Conservation (phyloP, 2,888 invertebrate genomes). For the Netelia virgata region DNA sequence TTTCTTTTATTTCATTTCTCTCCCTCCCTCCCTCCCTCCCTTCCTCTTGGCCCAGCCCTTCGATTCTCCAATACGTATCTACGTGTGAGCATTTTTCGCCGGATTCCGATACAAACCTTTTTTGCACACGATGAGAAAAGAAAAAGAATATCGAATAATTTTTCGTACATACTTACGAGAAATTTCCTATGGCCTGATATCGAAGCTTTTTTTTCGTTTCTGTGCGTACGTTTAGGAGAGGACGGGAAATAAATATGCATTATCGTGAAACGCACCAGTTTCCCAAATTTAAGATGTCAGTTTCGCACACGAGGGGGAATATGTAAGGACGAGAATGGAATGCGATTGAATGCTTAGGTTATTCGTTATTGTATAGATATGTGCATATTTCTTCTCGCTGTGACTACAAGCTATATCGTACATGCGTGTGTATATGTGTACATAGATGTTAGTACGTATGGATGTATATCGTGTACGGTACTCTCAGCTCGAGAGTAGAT, state of each 20-base stretch:
- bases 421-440: conserved; percentile 3
- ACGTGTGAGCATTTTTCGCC: conserved; percentile 19
- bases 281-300: conserved; percentile 8
- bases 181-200: background rate
- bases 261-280: conserved; percentile 20
- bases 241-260: conserved; percentile 15
- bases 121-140: background rate
- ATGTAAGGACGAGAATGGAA: conserved; percentile 20
- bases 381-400: conserved; percentile 43
- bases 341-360: conserved; percentile 56
- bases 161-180: background rate
- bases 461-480: conserved; percentile 50
- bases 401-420: conserved; percentile 21
- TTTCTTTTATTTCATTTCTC: conserved; percentile 50
- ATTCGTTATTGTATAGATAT: conserved; percentile 57
- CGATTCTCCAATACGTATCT: background rate
- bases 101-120: conserved; percentile 10
- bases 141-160: conserved; percentile 14
- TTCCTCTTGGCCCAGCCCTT: conserved; percentile 7
- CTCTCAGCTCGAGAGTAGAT: conserved; percentile 57
- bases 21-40: conserved; percentile 29
- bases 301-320: background rate
- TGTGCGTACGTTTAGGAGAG: background rate
- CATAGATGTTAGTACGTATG: conserved; percentile 7
- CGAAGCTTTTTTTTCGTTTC: background rate